phyloP scores from a whole-genome alignment of 1,140 invertebrate genomes.

The Aphaenogaster rudis region DNA sequence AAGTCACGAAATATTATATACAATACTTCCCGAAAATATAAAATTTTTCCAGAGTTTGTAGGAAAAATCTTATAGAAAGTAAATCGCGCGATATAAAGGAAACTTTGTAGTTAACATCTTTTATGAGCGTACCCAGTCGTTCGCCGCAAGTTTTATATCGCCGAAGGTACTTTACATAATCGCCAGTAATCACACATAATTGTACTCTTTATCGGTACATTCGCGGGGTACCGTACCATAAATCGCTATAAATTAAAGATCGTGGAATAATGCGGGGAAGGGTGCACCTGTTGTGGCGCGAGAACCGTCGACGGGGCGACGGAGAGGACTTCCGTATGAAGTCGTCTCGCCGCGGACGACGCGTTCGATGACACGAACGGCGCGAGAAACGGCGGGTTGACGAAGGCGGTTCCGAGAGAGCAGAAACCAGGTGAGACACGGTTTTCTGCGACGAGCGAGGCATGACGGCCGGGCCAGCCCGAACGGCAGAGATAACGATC shows the following conservation, averaged over 20 bases:
- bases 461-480: slow-evolving; percentile 77
- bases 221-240: background rate
- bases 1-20: background rate
- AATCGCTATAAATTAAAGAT: slow-evolving; percentile 32
- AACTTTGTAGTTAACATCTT: slow-evolving; percentile 5
- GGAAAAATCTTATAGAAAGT: background rate
- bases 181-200: slow-evolving; percentile 24
- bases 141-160: slow-evolving; percentile 3
- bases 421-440: slow-evolving; percentile 81
- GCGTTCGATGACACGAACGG: slow-evolving; percentile 50
- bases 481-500: slow-evolving; percentile 80
- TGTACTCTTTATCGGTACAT: slow-evolving; percentile 31
- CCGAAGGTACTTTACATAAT: slow-evolving; percentile 31
- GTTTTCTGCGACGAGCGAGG: slow-evolving; percentile 79
- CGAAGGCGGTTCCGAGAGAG: slow-evolving; percentile 53
- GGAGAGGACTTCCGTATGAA: slow-evolving; percentile 51
- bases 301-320: background rate
- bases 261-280: slow-evolving; percentile 7
- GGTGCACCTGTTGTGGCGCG: slow-evolving; percentile 19
- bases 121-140: background rate
- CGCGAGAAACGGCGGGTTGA: slow-evolving; percentile 50
- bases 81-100: background rate
- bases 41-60: background rate
- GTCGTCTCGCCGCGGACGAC: slow-evolving; percentile 29
- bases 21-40: background rate